These are phyloP conservation scores for Bicyclus anynana DNA, from an alignment of 1,140 invertebrate species.

Conservation along the genomic window DNA sequence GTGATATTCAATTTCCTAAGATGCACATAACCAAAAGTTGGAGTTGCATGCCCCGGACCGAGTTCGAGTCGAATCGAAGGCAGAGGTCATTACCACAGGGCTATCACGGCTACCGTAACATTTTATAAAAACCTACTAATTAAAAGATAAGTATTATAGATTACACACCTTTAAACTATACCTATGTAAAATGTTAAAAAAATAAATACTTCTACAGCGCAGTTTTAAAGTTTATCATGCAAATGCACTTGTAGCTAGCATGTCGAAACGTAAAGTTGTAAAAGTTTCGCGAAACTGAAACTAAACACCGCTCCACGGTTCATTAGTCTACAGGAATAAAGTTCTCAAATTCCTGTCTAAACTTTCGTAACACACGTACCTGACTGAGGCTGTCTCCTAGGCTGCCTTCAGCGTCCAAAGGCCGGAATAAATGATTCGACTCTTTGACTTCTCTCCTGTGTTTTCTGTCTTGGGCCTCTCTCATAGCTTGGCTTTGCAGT, in stretches of 20 bases:
- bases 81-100: too few relatives aligned
- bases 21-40: too few relatives aligned
- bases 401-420: slow-evolving; percentile 58
- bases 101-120: too few relatives aligned
- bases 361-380: slow-evolving; percentile 39
- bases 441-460: slow-evolving; percentile 54
- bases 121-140: too few relatives aligned
- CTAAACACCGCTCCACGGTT: slow-evolving; percentile 38
- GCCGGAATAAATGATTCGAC: slow-evolving; percentile 45
- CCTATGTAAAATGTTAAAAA: too few relatives aligned
- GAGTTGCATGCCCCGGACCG: too few relatives aligned
- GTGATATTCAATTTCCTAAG: too few relatives aligned
- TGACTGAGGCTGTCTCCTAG: slow-evolving; percentile 67
- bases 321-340: slow-evolving; percentile 43
- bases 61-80: too few relatives aligned
- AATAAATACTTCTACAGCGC: too few relatives aligned
- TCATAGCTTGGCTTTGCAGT: slow-evolving; percentile 66
- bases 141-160: too few relatives aligned
- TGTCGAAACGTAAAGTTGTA: slow-evolving; percentile 25
- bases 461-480: slow-evolving; percentile 52
- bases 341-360: slow-evolving; percentile 27
- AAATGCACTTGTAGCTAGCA: slow-evolving; percentile 36
- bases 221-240: too few relatives aligned
- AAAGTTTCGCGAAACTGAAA: slow-evolving; percentile 42
- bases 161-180: too few relatives aligned